phyloP scores from a whole-genome alignment of 2,113 vertebrate species.

The Clupea harengus region DNA sequence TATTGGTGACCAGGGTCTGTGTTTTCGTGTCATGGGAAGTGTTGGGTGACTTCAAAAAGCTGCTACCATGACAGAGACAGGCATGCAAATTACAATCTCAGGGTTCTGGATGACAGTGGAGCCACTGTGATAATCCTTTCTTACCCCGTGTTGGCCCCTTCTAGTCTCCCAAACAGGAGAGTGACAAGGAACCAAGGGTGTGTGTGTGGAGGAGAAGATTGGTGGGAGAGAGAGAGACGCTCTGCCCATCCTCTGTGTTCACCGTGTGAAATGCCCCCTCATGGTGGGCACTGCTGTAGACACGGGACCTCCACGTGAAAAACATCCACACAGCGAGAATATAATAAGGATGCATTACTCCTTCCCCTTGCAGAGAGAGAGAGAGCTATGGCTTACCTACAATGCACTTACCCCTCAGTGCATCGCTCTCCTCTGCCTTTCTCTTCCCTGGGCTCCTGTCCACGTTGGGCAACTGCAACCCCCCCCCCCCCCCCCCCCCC shows the following conservation, averaged over 20 bases:
- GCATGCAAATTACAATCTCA: conserved; percentile 75
- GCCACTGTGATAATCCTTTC: conserved; percentile 75
- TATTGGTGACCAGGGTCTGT: conserved; percentile 67
- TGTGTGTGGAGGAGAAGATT: conserved; percentile 39
- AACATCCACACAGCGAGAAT: not conserved
- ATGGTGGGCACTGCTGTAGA: not conserved
- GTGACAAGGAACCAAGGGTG: conserved; percentile 43
- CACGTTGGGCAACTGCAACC: conserved; percentile 35
- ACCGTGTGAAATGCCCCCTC: not conserved
- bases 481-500: conserved; percentile 3
- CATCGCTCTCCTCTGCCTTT: not conserved
- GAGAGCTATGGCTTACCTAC: not conserved
- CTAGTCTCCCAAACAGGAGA: conserved; percentile 59
- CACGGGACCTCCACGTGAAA: not conserved
- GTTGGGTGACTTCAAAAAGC: conserved; percentile 67
- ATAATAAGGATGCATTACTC: not conserved
- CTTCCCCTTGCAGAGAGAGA: not conserved
- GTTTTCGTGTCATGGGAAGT: conserved; percentile 71
- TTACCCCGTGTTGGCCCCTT: conserved; percentile 71
- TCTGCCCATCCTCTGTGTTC: not conserved
- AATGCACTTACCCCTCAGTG: not conserved
- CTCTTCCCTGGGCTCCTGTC: conserved; percentile 50
- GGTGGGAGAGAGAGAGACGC: not conserved
- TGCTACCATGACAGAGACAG: conserved; percentile 64
- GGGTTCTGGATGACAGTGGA: conserved; percentile 72